phyloP scores from a whole-genome alignment of 2,113 vertebrate species.

The Promerops cafer region DNA sequence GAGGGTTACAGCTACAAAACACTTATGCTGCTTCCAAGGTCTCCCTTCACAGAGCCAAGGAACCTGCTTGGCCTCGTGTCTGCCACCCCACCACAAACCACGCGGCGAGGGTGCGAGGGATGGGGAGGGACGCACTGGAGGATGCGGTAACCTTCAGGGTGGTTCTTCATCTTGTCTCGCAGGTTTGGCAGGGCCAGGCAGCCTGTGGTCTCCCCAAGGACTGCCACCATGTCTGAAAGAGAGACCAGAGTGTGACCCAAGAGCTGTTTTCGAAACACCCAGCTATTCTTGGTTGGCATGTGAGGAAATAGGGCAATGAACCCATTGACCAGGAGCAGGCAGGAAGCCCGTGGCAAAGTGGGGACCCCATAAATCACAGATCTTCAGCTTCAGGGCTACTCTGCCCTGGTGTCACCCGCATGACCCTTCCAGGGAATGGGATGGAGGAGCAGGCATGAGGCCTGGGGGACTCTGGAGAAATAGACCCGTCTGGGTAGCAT shows the following conservation, averaged over 20 bases:
- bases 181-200: constrained; percentile 75
- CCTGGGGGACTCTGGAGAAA: background rate
- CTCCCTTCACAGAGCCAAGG: background rate
- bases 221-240: constrained; percentile 93
- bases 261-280: background rate
- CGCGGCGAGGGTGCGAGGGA: background rate
- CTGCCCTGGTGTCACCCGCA: background rate
- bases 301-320: background rate
- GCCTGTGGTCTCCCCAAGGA: constrained; percentile 93
- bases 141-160: constrained; percentile 85
- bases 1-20: background rate
- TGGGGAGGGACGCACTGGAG: constrained; percentile 75
- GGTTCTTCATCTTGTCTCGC: constrained; percentile 83
- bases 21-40: background rate
- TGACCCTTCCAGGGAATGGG: background rate
- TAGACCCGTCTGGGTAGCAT: accelerated
- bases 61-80: background rate
- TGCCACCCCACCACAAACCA: background rate
- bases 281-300: background rate
- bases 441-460: background rate
- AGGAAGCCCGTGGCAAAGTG: background rate
- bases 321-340: background rate
- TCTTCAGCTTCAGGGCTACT: background rate
- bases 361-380: background rate
- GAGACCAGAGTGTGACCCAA: background rate